Conservation (phyloP, 1,140 invertebrate species). For the Pomacea maculata region DNA sequence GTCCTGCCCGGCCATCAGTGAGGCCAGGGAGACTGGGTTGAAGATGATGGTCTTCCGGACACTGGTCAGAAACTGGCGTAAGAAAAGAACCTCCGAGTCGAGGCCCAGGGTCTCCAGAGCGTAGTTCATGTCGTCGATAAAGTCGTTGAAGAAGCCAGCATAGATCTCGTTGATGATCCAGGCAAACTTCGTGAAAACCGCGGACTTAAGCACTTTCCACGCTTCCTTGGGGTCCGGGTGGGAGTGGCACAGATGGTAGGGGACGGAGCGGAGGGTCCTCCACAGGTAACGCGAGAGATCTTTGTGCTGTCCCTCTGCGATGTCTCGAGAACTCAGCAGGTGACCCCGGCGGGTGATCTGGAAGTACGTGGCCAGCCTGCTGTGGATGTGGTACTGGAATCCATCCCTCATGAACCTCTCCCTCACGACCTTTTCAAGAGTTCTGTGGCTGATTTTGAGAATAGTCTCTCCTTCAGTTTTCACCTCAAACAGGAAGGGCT, state of each 20-base stretch:
- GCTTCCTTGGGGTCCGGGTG: slow-evolving; percentile 20
- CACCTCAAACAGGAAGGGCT: slow-evolving; percentile 22
- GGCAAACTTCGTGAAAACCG: slow-evolving; percentile 35
- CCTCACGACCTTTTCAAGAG: slow-evolving; percentile 20
- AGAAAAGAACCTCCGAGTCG: slow-evolving; percentile 29
- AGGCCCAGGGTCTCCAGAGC: slow-evolving; percentile 28
- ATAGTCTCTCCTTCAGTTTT: slow-evolving; percentile 38
- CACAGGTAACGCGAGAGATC: slow-evolving; percentile 29
- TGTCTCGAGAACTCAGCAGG: slow-evolving; percentile 30
- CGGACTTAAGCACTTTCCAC: slow-evolving; percentile 30
- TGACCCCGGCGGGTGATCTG: slow-evolving; percentile 30
- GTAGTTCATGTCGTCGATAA: slow-evolving; percentile 32
- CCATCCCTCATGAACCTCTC: slow-evolving; percentile 25
- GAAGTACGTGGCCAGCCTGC: slow-evolving; percentile 36
- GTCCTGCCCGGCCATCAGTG: slow-evolving; percentile 26
- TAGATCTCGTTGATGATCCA: slow-evolving; percentile 42
- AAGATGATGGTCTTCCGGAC: slow-evolving; percentile 25
- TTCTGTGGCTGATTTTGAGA: slow-evolving; percentile 11
- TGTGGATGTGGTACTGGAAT: slow-evolving; percentile 27
- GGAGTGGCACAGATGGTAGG: slow-evolving; percentile 36
- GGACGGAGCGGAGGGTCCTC: slow-evolving; percentile 34
- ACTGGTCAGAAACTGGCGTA: slow-evolving; percentile 26
- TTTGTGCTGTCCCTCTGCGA: slow-evolving; percentile 24
- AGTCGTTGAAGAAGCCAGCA: slow-evolving; percentile 33
- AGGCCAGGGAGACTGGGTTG: slow-evolving; percentile 34